Percentiles rank a stretch among this genome's conserved stretches.
These are phyloP conservation scores for Sebastes schlegelii DNA, from an alignment of 2,113 vertebrate genomes.

Conservation along the genomic window DNA sequence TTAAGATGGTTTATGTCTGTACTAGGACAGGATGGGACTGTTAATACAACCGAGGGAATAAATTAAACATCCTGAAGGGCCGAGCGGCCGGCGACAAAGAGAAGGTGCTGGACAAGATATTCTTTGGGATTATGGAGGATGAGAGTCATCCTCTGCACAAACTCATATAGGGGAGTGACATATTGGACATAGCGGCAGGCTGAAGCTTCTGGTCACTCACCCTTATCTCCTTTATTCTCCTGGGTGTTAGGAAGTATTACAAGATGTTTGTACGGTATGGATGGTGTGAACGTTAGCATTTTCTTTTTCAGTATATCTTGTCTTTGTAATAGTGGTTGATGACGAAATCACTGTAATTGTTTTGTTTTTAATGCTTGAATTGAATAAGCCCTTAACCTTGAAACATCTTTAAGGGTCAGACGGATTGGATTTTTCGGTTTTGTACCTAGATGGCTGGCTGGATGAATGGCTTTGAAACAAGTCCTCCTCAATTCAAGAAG, in stretches of 20 bases:
- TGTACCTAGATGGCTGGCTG: background rate
- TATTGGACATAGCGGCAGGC: background rate
- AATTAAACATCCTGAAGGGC: background rate
- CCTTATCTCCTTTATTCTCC: background rate
- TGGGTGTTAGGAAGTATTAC: background rate
- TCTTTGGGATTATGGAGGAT: constrained; percentile 12
- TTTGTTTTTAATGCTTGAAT: background rate
- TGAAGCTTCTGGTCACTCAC: background rate
- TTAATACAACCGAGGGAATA: background rate
- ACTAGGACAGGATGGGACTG: background rate
- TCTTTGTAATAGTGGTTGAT: background rate
- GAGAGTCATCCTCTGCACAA: background rate
- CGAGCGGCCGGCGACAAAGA: background rate
- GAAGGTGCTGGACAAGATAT: background rate
- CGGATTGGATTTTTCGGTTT: background rate
- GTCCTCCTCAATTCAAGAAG: background rate
- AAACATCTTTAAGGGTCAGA: background rate
- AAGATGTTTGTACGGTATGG: background rate
- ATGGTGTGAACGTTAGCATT: background rate
- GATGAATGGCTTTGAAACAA: background rate
- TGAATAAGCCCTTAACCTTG: background rate
- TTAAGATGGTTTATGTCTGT: background rate
- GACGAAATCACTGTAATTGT: background rate
- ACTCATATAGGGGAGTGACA: background rate
- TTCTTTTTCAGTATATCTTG: background rate